Evolutionary conservation across 2,888 invertebrate species (phyloP), one percentile per base, ranked within the genome.

Genomic region (Myathropa florea): DNA sequence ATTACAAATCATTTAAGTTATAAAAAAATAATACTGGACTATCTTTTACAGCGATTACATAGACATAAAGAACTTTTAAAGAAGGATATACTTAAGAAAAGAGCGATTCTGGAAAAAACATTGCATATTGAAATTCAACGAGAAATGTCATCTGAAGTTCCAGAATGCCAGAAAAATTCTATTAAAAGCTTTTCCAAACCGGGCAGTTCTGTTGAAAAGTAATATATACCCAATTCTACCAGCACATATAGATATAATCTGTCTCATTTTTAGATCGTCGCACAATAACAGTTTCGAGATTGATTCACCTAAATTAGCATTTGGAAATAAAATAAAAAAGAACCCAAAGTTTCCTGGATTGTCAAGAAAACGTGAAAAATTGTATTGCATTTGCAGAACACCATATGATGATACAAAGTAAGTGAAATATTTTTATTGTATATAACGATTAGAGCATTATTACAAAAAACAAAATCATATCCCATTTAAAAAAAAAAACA

Each of bases 341-440:
- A 23, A 83, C 78, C 63, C 81, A 0, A 86, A 82, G 9, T 82
- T 73, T 24, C 71, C 86, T 7, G 73, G 77, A n/a, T 24, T 89
- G 55, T 83, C 88, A 64, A 95, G 90, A 73, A 92, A 95, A 90
- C 96, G 96, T 90, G 97, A 97, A 90, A 97, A 97, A 91, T 94
- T 98, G 1, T 96, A 98, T 90, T 99, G 99, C 91, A 93, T 98
- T 72, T 99, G 99, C 91, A 95, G 97, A 91, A 98, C 97, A 59
- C 98, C 98, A 3, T 99, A 99, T 91, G 98, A 99, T 92, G 97
- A 97, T 90, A 96, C 97, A 18, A 98, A 98, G 97, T 97, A 91
- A 93, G 94, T 73, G 7, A 18, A 46, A 7, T 46, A 6, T 46
- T 18, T n/a, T n/a, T 10, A 72, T 61, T 26, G n/a, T 70, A 18